A percentile compares a stretch with the other conserved stretches of the same genome.
These are phyloP conservation scores for Uromys caudimaculatus DNA, from an alignment of 2,797 vertebrate genomes.

Conservation along the genomic window DNA sequence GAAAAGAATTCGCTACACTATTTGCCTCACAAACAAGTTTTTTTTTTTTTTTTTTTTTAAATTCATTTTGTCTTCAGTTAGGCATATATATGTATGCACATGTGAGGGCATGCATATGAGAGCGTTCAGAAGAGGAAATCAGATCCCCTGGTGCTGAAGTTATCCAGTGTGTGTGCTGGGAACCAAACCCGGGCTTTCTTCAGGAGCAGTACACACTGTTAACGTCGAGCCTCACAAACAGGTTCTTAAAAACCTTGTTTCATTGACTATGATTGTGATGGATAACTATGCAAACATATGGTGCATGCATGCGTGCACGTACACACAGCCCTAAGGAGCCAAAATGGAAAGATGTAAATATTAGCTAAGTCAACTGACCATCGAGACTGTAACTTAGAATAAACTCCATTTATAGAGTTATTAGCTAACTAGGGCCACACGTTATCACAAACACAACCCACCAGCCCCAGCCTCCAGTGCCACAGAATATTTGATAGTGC, in stretches of 20 bases:
- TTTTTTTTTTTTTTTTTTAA: background rate
- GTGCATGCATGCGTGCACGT: background rate
- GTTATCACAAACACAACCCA: constrained; percentile 22
- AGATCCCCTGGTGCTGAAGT: background rate
- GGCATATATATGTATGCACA: background rate
- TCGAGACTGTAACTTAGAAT: constrained; percentile 10
- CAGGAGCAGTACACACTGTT: background rate
- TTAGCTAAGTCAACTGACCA: background rate
- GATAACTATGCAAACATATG: background rate
- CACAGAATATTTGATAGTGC: background rate
- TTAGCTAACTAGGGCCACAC: background rate
- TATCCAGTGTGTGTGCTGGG: background rate
- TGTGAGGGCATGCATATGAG: background rate
- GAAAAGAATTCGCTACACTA: background rate
- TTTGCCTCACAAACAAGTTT: background rate
- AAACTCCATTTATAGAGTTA: constrained; percentile 17
- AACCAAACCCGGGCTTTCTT: background rate
- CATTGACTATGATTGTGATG: background rate
- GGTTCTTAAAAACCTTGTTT: background rate
- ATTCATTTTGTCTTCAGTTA: background rate
- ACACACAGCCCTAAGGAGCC: background rate
- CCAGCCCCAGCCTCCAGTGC: background rate
- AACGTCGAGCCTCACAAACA: background rate
- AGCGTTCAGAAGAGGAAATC: background rate
- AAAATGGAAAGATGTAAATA: background rate